phyloP scores from a whole-genome alignment of 1,140 invertebrate genomes.

The Hyphantria cunea region DNA sequence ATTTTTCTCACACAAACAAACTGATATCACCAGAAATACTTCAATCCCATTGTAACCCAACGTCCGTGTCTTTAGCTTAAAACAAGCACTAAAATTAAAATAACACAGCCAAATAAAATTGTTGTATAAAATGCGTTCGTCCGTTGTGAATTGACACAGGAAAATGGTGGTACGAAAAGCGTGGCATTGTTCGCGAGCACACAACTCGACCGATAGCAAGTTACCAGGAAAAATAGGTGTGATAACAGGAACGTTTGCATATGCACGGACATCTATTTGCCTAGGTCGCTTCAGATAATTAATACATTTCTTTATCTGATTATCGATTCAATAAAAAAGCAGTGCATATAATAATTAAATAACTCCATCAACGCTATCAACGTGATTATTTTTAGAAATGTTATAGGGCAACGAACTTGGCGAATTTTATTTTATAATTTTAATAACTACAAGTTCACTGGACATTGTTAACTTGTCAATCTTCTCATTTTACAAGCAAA shows the following conservation, averaged over 20 bases:
- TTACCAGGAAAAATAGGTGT: slow-evolving; percentile 52
- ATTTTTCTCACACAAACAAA: slow-evolving; percentile 39
- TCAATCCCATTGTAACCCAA: too few relatives aligned
- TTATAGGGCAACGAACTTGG: too few relatives aligned
- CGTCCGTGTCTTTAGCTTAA: too few relatives aligned
- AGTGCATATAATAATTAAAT: too few relatives aligned
- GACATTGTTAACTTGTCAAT: slow-evolving; percentile 8
- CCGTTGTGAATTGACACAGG: slow-evolving; percentile 54
- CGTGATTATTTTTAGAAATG: too few relatives aligned
- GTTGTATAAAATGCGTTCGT: slow-evolving; percentile 54
- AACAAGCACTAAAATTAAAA: slow-evolving; percentile 14
- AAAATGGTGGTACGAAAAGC: slow-evolving; percentile 58
- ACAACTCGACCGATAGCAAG: slow-evolving; percentile 43
- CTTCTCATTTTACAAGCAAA: slow-evolving; percentile 9
- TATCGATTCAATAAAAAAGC: too few relatives aligned
- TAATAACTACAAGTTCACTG: background rate
- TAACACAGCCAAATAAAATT: too few relatives aligned
- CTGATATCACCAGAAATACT: background rate
- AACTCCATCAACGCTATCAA: too few relatives aligned
- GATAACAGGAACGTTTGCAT: slow-evolving; percentile 53
- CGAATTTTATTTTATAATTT: too few relatives aligned
- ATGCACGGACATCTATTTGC: slow-evolving; percentile 5
- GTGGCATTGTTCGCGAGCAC: slow-evolving; percentile 24
- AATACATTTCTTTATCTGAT: too few relatives aligned
- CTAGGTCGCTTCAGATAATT: slow-evolving; percentile 3